phyloP scores from a whole-genome alignment of 2,888 invertebrate species.

The Catocala sponsa region DNA sequence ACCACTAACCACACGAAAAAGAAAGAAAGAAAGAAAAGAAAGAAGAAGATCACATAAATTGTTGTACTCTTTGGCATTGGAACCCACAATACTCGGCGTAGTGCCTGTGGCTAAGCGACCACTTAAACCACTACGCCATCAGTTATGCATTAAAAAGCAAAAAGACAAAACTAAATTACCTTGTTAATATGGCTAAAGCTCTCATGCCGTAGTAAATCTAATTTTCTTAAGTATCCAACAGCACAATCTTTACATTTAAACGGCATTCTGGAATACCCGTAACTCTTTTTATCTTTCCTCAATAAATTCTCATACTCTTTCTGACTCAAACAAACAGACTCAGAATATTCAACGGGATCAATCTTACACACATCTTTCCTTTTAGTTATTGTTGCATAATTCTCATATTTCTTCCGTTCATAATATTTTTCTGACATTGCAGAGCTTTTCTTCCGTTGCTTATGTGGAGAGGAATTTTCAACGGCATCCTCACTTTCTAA shows the following conservation, averaged over 20 bases:
- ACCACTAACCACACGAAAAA: no score
- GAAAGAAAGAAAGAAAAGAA: no score
- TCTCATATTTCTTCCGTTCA: constrained; percentile 11
- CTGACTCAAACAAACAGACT: constrained; percentile 40
- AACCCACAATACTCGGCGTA: not conserved
- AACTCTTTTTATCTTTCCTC: constrained; percentile 30
- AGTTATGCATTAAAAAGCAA: no score
- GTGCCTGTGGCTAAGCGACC: no score
- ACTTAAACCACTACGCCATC: no score
- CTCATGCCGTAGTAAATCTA: constrained; percentile 57
- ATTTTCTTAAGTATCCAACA: constrained; percentile 39
- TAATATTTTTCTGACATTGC: constrained; percentile 1
- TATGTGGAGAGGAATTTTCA: not conserved
- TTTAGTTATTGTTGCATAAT: constrained; percentile 14
- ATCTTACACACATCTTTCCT: not conserved
- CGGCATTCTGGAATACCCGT: not conserved
- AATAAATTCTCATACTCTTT: constrained; percentile 49
- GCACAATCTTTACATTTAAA: constrained; percentile 38
- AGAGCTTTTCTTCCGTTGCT: not conserved
- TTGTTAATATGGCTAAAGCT: constrained; percentile 53
- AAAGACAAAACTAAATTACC: constrained; percentile 42
- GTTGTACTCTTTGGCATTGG: no score
- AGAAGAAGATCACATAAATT: no score
- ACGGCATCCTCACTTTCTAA: constrained; percentile 2
- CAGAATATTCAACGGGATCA: constrained; percentile 28